Conservation (phyloP, 1,140 invertebrate species). For the Zaprionus taronus region DNA sequence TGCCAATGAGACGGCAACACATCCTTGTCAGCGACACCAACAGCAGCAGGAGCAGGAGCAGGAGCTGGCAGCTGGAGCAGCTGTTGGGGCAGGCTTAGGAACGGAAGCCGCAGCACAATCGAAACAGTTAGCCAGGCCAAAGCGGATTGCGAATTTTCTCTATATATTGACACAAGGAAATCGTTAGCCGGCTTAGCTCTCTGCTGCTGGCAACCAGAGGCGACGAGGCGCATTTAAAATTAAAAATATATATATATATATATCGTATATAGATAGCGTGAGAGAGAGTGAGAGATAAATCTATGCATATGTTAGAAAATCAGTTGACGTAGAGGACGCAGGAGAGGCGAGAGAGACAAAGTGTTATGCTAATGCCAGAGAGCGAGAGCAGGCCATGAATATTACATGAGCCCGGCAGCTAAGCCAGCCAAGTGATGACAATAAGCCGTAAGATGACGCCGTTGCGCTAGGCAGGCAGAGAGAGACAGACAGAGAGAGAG, state of each 20-base stretch:
- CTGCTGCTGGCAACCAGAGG: conserved; percentile 28
- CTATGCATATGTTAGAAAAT: conserved; percentile 8
- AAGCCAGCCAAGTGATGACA: conserved; percentile 65
- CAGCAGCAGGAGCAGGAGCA: conserved; percentile 25
- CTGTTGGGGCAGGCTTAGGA: conserved; percentile 16
- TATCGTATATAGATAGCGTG: neutral
- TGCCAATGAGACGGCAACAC: conserved; percentile 67
- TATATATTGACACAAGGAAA: conserved; percentile 82
- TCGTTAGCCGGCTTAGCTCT: conserved; percentile 78
- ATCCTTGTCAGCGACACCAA: conserved; percentile 27
- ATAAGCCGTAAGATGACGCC: conserved; percentile 59
- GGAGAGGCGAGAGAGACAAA: conserved; percentile 41
- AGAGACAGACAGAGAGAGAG: neutral
- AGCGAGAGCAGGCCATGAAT: conserved; percentile 59
- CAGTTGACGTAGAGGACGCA: neutral
- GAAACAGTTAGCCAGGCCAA: conserved; percentile 66
- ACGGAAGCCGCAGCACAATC: conserved; percentile 29
- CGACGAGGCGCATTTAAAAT: conserved; percentile 64
- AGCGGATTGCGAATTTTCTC: conserved; percentile 75
- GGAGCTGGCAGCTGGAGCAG: conserved; percentile 11
- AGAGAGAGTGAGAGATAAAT: conserved; percentile 20
- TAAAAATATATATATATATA: conserved; percentile 56
- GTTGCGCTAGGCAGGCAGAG: conserved; percentile 18
- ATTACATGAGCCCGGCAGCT: conserved; percentile 64
- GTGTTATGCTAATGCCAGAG: conserved; percentile 74